A percentile compares a stretch with the other conserved stretches of the same genome.
These are phyloP conservation scores for Dipodomys stephensi DNA, from an alignment of 2,113 vertebrate genomes.

Conservation along the genomic window DNA sequence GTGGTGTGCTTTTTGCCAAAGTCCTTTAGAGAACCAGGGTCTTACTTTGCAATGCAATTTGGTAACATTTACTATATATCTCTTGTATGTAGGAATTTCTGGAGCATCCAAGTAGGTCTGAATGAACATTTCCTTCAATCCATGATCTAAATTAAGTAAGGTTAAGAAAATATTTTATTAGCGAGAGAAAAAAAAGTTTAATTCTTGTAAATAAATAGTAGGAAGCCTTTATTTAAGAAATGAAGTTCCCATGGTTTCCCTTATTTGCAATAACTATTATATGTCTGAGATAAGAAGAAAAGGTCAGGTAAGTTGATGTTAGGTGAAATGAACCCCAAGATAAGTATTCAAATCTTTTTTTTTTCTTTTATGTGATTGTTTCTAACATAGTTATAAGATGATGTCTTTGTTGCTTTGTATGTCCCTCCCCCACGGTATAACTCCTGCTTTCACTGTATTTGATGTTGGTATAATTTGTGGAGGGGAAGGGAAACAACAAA, in stretches of 20 bases:
- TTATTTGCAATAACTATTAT: no score
- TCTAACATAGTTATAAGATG: no score
- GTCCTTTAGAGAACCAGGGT: not conserved
- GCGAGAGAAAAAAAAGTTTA: not conserved
- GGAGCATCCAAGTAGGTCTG: not conserved
- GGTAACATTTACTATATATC: not conserved
- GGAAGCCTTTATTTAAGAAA: not conserved
- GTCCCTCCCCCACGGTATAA: no score
- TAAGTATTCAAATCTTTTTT: no score
- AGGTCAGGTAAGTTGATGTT: no score
- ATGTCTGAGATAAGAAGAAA: no score
- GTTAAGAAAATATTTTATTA: not conserved
- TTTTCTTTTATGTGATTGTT: no score
- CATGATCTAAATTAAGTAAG: not conserved
- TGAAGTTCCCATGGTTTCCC: not conserved
- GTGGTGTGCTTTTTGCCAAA: not conserved
- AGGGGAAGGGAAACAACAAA: no score
- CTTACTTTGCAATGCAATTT: constrained; percentile 48
- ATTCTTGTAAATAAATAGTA: not conserved
- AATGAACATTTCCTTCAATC: not conserved
- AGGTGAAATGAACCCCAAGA: no score
- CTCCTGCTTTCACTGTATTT: no score
- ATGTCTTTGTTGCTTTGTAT: no score
- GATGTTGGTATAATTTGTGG: no score
- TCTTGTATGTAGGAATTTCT: constrained; percentile 1